Evolutionary conservation across 2,888 invertebrate species (phyloP).

Genomic region (Arctia plantaginis): DNA sequence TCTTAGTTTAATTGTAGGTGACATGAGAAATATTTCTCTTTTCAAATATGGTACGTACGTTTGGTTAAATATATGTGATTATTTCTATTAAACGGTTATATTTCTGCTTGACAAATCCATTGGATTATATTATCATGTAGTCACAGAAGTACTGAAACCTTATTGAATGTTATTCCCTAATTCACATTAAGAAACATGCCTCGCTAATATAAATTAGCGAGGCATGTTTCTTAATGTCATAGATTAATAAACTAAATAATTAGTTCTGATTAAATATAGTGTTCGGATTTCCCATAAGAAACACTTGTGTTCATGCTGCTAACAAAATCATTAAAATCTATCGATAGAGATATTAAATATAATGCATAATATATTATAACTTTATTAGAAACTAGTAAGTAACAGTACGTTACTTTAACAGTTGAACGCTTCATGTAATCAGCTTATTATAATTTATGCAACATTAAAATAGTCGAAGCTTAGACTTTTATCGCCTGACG

Average conservation of each 20-base stretch:
- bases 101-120: not conserved
- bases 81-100: not conserved
- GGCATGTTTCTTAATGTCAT: constrained; percentile 22
- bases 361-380: constrained; percentile 34
- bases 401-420: constrained; percentile 11
- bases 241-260: too few species aligned
- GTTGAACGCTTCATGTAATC: constrained; percentile 28
- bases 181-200: constrained; percentile 22
- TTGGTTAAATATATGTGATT: too few species aligned
- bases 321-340: constrained; percentile 34
- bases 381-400: constrained; percentile 16
- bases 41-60: too few species aligned
- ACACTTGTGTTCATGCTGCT: constrained; percentile 30
- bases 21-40: too few species aligned
- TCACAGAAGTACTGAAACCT: not conserved
- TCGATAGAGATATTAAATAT: constrained; percentile 40
- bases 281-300: constrained; percentile 47
- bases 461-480: constrained; percentile 39
- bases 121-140: not conserved
- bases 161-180: constrained; percentile 17
- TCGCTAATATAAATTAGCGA: too few species aligned
- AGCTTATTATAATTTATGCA: constrained; percentile 47
- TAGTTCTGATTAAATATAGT: constrained; percentile 25
- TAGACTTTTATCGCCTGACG: constrained; percentile 30
- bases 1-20: too few species aligned